These are phyloP conservation scores for Pluvianellus socialis DNA, from an alignment of 2,113 vertebrate genomes.

Conservation along the genomic window DNA sequence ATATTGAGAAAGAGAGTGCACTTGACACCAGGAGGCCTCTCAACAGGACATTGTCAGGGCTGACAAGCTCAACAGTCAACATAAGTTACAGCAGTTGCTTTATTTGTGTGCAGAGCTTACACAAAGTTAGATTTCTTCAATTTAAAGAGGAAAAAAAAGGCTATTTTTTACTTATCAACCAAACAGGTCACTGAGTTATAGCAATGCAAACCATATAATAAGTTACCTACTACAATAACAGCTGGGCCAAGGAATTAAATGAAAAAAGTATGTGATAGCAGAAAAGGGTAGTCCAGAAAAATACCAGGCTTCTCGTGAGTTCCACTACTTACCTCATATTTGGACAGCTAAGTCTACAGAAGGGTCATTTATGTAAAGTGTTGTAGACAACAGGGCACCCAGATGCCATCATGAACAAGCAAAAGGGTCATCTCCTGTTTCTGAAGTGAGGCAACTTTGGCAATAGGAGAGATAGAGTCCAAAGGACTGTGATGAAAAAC, in stretches of 20 bases:
- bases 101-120: not conserved
- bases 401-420: not conserved
- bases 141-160: not conserved
- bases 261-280: not conserved
- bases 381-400: not conserved
- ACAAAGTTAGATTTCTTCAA: not conserved
- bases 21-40: conserved; percentile 52
- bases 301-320: not conserved
- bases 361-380: not conserved
- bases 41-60: conserved; percentile 19
- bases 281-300: not conserved
- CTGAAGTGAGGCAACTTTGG: not conserved
- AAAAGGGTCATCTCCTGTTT: not conserved
- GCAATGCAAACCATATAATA: not conserved
- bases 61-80: conserved; percentile 36
- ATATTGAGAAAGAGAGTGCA: not conserved
- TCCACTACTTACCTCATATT: not conserved
- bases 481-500: not conserved
- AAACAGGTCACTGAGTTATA: not conserved
- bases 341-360: not conserved
- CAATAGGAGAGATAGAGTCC: not conserved
- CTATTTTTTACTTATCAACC: not conserved
- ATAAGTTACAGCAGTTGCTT: not conserved
- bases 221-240: not conserved
- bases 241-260: not conserved